Percentiles rank a stretch among this genome's conserved stretches.
phyloP scores from a whole-genome alignment of 2,113 vertebrate species.

The Monarcha castaneiventris region DNA sequence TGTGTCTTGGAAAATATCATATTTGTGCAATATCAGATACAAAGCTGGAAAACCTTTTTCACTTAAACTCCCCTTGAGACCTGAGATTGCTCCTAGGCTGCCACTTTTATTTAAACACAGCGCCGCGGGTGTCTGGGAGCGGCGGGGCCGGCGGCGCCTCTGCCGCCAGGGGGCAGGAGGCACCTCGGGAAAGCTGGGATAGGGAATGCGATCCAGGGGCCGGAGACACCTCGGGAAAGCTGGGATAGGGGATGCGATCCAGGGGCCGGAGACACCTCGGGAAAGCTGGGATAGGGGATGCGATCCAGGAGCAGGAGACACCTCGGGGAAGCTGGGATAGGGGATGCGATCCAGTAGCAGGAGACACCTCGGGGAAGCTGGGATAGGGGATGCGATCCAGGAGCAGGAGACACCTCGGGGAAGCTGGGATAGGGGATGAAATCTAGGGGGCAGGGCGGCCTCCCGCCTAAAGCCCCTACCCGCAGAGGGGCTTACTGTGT shows the following conservation, averaged over 20 bases:
- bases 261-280: background rate
- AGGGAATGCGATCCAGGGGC: rapidly evolving
- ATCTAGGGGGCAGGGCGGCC: rapidly evolving
- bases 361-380: background rate
- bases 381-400: rapidly evolving
- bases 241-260: rapidly evolving
- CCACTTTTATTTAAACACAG: background rate
- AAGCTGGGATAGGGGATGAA: background rate
- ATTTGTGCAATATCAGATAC: background rate
- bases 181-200: background rate
- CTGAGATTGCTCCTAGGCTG: background rate
- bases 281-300: background rate
- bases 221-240: background rate
- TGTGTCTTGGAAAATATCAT: background rate
- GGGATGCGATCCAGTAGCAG: rapidly evolving
- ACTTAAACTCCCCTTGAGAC: background rate
- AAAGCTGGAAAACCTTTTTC: background rate
- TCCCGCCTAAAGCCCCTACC: rapidly evolving
- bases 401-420: background rate
- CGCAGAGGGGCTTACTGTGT: rapidly evolving
- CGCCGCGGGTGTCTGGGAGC: too few species aligned
- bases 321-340: background rate
- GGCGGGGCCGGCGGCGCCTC: background rate
- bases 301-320: background rate
- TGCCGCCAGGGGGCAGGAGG: slow-evolving; percentile 9